Evolutionary conservation across 2,888 invertebrate species (phyloP), one percentile per base, ranked within the genome.

Genomic region (Hydroisotoma schaefferi): DNA sequence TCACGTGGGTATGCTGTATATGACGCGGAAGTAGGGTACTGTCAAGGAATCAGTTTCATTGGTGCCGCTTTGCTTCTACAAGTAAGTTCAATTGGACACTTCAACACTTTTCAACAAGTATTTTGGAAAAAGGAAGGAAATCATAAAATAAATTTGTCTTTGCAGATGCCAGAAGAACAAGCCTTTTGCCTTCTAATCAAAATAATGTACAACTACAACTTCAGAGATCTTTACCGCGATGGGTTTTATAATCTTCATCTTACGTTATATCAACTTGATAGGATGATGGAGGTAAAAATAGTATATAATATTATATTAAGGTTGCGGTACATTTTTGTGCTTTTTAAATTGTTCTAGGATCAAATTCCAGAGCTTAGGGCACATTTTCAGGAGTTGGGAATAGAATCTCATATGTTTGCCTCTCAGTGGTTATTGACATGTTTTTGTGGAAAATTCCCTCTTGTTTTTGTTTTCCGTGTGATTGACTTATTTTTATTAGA

Each of bases 381-480:
- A 61, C 92, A 93, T 76, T 91, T 92, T 78, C 83, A 82, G 72
- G 87, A 86, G 79, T 84, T 87, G 82, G 87, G 87, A 52, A 87
- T 99, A 51, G 98, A 99, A 78, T 89, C 93, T 27, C 98, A 99
- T 80, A 98, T 97, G 97, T 99, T 93, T 77, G 98, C 98, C 23
- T 94, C 94, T 4, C 99, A 99, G 79, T 99, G 99, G 99, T 98
- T 99, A 81, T 85, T 99, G 55, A 99, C 99, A 0, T 82, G 99
- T n/a, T 99, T 94, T 80, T 99, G 99, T 1, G 98, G 99, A 29
- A 87, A 98, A 75, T 99, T 99, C 79, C 99, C 99, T 0, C 81
- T 99, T 38, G 92, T 89, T 75, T 86, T 98, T 80, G 91, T 99
- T 29, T 99, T 95, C 80, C 94, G 94, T 77, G 95, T 99, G 57